A percentile compares a stretch with the other conserved stretches of the same genome.
phyloP scores from a whole-genome alignment of 2,888 invertebrate genomes.

The Camptogramma bilineatum region DNA sequence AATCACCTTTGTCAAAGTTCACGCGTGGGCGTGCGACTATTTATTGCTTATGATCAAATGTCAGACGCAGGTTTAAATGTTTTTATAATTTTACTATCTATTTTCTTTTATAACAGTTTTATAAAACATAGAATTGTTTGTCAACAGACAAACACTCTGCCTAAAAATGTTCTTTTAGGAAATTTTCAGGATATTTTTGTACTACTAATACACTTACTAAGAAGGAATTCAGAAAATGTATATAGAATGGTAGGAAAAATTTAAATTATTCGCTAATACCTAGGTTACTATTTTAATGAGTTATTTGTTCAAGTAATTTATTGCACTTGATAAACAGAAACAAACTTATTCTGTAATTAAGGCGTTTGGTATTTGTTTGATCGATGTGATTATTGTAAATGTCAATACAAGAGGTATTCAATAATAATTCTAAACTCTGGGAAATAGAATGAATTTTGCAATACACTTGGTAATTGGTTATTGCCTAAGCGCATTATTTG shows the following conservation, averaged over 20 bases:
- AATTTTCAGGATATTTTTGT: too few relatives aligned
- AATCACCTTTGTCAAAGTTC: slow-evolving; percentile 41
- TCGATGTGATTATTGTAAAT: slow-evolving; percentile 32
- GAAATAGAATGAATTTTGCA: neutral
- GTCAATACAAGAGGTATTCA: slow-evolving; percentile 13
- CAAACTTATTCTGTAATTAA: neutral
- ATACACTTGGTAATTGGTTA: neutral
- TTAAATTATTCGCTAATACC: neutral
- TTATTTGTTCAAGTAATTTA: slow-evolving; percentile 5
- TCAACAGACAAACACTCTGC: too few relatives aligned
- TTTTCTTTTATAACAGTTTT: slow-evolving; percentile 2
- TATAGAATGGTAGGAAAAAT: too few relatives aligned
- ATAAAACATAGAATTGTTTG: neutral
- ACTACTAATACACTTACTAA: too few relatives aligned
- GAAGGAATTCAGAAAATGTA: too few relatives aligned
- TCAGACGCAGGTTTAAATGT: slow-evolving; percentile 19
- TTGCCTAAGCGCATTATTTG: neutral
- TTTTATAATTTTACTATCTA: neutral
- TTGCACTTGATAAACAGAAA: slow-evolving; percentile 2
- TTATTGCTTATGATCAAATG: slow-evolving; percentile 33
- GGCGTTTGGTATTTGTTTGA: slow-evolving; percentile 20
- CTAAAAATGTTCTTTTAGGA: too few relatives aligned
- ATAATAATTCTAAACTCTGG: neutral
- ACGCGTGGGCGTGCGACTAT: slow-evolving; percentile 38
- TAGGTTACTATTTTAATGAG: neutral